Base-by-base conservation (phyloP, 2,888 invertebrate species). In the Lissocephala sabroskyi region DNA sequence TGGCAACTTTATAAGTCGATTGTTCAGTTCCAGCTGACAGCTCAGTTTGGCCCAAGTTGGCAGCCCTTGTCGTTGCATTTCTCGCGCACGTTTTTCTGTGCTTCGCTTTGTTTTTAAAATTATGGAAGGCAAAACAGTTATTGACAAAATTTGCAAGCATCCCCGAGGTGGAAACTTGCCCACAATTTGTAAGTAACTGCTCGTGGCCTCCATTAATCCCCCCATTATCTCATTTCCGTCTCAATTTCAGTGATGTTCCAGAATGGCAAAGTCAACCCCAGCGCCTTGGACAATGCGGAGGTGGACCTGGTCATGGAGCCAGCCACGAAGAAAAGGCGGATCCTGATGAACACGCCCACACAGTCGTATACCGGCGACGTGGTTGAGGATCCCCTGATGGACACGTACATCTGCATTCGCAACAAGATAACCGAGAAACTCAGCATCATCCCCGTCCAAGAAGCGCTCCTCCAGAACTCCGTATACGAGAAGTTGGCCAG, bases 401-500 rank as follows among this genome's bases (percentile, higher is more conserved):
- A 83, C 37, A 77, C 73, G 0, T 84, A 80, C 36, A 60, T 84
- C 14, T 83, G 79, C 39, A 53, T 84, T 2, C 77, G 79, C 2
- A 79, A 79, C 40, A 83, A 79, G 49, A 19, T 14, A 5, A 79
- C 83, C n/a, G 78, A 81, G 45, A 82, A 81, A 49, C 81, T 82
- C 19, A 75, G 66, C 2, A 65, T 82, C n/a, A 51, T 82, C 3
- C 81, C 84, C 0, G 62, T 79, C 1, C 71, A 81, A 11, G 71
- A 81, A n/a, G 70, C 73, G 3, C 56, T 67, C 5, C 54, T 82
- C 0, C 70, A 68, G 6, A 83, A 83, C 35, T 49, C 60, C n/a
- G 62, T 83, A 1, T 82, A 82, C 45, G 53, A 70, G 23, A 47
- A 68, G 1, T 26, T 81, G 35, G 66, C 73, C 9, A 28, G 57